Conservation (phyloP, 2,888 invertebrate species). For the Mycalesis mineus region DNA sequence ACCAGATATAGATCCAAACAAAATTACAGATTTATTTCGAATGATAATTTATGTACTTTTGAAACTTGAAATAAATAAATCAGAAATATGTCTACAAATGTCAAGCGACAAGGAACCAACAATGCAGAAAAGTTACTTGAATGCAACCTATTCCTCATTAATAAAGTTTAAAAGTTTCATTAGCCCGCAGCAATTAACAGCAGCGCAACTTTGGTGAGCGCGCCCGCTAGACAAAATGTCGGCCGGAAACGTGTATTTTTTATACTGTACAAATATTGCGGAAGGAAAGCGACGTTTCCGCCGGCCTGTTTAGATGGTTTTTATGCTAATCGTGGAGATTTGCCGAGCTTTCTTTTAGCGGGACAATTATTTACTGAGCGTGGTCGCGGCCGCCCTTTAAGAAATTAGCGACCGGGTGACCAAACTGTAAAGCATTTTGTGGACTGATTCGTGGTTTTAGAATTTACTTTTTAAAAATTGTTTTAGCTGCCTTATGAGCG, state of each 20-base stretch:
- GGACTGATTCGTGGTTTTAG: background rate
- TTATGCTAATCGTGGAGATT: constrained; percentile 75
- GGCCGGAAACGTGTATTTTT: constrained; percentile 73
- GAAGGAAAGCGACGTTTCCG: constrained; percentile 73
- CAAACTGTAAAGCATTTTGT: background rate
- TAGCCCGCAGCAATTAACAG: constrained; percentile 63
- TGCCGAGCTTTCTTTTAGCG: constrained; percentile 68
- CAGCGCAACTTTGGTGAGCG: constrained; percentile 53
- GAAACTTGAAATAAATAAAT: too few species aligned
- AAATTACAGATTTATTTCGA: too few species aligned
- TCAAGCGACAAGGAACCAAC: background rate
- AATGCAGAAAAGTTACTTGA: background rate
- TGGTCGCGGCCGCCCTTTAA: constrained; percentile 49
- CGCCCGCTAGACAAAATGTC: constrained; percentile 60
- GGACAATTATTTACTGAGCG: constrained; percentile 65
- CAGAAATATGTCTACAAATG: background rate
- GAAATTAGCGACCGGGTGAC: constrained; percentile 53
- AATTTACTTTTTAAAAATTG: too few species aligned
- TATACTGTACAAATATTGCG: constrained; percentile 66
- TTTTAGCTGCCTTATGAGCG: too few species aligned
- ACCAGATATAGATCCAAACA: too few species aligned
- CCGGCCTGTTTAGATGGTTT: constrained; percentile 72
- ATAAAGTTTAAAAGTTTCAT: constrained; percentile 58
- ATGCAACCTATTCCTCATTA: constrained; percentile 43
- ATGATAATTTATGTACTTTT: too few species aligned